Evolutionary conservation across 2,113 vertebrate genomes (phyloP), one percentile per base, ranked within the genome.

Genomic region (Entelurus aequoreus): DNA sequence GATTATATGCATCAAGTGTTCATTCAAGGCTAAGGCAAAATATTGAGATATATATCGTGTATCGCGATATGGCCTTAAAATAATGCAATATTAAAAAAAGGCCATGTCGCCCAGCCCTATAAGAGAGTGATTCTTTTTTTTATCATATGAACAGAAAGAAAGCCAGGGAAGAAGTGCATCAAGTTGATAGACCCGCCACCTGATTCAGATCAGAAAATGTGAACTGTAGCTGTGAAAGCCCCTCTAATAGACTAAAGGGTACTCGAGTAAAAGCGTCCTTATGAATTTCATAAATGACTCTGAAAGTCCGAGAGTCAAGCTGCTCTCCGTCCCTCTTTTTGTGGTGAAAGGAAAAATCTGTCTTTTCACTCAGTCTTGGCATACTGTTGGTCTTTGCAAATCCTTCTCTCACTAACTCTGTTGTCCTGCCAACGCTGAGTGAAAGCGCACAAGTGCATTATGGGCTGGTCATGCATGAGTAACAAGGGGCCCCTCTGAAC

Each of bases 391-490:
- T 68, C 65, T 76, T 66, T 67, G 72, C 75, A 76, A 86, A 84
- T 86, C 82, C 75, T 68, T 82, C 81, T 72, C 77, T 82, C 83
- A 15, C 64, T 79, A 81, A 79, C 83, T 79, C 77, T 82, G 90
- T 92, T 92, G 87, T 89, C 90, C 79, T 78, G 87, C 88, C 90
- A 84, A 92, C 89, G 54, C 83, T 75, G 81, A 83, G 82, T 80
- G 81, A 87, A 82, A 72, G 69, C 71, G 64, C 68, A 85, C 79
- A 84, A 83, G 78, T 84, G 84, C 83, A 89, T 92, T 91, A 88
- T 83, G 80, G 84, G 76, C 80, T 54, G 67, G 79, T 84, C 90
- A 88, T 88, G 90, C 88, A 87, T 87, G 83, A 87, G 80, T 89
- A 90, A 91, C 69, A 62, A 80, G 84, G 68, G 83, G 75, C 79